Base-by-base conservation (phyloP, 2,888 invertebrate genomes). In the Schizaphis graminum region DNA sequence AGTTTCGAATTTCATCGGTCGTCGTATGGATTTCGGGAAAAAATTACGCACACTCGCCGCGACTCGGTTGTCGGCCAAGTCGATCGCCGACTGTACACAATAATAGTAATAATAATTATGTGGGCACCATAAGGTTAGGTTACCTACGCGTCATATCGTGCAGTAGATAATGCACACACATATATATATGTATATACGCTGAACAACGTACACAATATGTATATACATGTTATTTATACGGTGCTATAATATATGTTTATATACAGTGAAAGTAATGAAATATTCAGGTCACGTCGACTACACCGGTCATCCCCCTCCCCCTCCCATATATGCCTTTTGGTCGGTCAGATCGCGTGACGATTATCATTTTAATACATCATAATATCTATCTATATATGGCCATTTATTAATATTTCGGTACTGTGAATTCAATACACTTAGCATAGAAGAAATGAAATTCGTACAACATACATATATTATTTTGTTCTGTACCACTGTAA, bases 181-280 rank as follows among this genome's bases (percentile, higher is more conserved):
- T 84, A 26, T 53, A 56, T 56, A 53, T 53, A 49, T 49, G 10
- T 3, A 21, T 56, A 24, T 41, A 89, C 56, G 13, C 41, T 26
- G 26, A 26, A 89, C 56, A 26, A 5, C 26, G 21, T 21, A 89
- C 56, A 89, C 26, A n/a, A n/a, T n/a, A 13, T 28, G 5, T 56
- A 26, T 26, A 47, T 26, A 41, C 53, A 16, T 44, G 35, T 41
- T 61, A 67, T 67, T 67, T 77, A 77, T 77, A 77, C 35, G 21
- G 3, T 77, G 21, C 77, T 77, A 35, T 35, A 77, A 35, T 35
- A 77, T 77, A 35, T 77, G 35, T 77, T 35, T 49, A 24, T 61
- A 10, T 90, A 90, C 35, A 91, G 92, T 92, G 92, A 92, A 92
- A 92, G 92, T 87, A 87, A 92, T 87, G 47, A 61, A 57, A 92